Base-by-base conservation (phyloP, 2,113 vertebrate genomes). In the Leptocoma aspasia region DNA sequence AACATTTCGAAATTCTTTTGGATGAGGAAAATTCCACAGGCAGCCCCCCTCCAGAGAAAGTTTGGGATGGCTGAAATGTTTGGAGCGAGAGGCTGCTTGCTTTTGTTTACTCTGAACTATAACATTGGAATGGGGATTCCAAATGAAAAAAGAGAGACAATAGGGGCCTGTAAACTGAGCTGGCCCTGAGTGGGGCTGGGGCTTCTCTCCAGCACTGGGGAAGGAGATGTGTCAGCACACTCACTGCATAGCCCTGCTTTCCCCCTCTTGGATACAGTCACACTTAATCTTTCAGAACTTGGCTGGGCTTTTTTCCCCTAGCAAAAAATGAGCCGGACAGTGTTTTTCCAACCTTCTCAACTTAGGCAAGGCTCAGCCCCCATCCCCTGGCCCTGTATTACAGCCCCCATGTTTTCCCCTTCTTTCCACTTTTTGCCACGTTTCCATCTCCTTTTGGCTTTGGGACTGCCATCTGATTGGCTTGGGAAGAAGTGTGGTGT, bases 1-100 rank as follows among this genome's bases (percentile, higher is more conserved):
- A 97, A 97, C 95, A 96, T 97, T 97, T 97, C 86, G 88, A 97
- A 97, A 97, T 95, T 95, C 86, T 92, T 96, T 66, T 93, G 95
- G 90, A 95, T 1, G 21, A 94, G 94, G 95, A 97, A 96, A 95
- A 97, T 97, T 96, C 96, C 96, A 97, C 0, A 2, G 82, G 82
- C 90, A 96, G 95, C 88, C 94, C 96, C 95, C 95, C 96, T 96
- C 79, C 9, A 1, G 94, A 92, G 92, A 97, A 96, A 97, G 96
- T 95, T 97, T 96, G 92, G 79, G 88, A 96, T 97, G 92, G 76
- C 92, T 97, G 94, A 96, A 92, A 97, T 95, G 88, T 90, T 95
- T 97, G 90, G 90, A 93, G 92, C 86, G 85, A 96, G 88, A 96
- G 71, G 85, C 85, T 92, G 63, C 85, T 96, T 96, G 95, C 90